Conservation (phyloP, 2,797 vertebrate species). For the Octomys mimax region DNA sequence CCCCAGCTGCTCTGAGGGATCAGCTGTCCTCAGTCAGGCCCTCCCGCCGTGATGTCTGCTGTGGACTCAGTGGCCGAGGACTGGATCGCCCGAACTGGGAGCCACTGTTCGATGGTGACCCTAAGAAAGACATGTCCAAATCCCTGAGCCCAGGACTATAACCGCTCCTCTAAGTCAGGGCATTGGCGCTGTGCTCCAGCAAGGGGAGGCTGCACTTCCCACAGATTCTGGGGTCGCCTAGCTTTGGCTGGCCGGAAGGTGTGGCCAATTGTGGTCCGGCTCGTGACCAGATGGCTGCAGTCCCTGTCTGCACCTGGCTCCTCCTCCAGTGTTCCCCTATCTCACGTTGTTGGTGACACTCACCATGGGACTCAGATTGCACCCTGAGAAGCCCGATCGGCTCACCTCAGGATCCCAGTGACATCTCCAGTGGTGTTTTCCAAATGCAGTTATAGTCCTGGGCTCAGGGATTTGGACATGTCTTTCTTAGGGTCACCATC, state of each 20-base stretch:
- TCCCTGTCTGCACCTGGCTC: no score
- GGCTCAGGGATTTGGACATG: no score
- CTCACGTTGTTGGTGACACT: background rate
- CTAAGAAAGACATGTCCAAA: no score
- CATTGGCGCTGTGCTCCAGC: background rate
- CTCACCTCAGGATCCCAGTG: background rate
- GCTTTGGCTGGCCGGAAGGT: background rate
- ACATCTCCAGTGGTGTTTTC: background rate
- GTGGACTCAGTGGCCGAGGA: background rate
- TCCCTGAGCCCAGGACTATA: background rate
- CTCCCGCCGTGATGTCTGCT: background rate
- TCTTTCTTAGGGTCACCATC: background rate
- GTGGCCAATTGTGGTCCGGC: background rate
- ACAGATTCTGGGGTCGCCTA: background rate
- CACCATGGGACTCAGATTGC: background rate
- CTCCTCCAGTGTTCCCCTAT: background rate
- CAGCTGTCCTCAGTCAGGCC: background rate
- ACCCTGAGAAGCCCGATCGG: background rate
- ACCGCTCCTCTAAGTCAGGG: background rate
- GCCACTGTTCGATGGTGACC: background rate
- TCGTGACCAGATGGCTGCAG: background rate
- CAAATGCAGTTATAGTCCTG: background rate
- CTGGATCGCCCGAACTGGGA: background rate
- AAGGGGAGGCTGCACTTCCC: no score
- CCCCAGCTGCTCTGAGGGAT: background rate